Conservation (phyloP, 2,888 invertebrate genomes). For the Diarsia brunnea region DNA sequence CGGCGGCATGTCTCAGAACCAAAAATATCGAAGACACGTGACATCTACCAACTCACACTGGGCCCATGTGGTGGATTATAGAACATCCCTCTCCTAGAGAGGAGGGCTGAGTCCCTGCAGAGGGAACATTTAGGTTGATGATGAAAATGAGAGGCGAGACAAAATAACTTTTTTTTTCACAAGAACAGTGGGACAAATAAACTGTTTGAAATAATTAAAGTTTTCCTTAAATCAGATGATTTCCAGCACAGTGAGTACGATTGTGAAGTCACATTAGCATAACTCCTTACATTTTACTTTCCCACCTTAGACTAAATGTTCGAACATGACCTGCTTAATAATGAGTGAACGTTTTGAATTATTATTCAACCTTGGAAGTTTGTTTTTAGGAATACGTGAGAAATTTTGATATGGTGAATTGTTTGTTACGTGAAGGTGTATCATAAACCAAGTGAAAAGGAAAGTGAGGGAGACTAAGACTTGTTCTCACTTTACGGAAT, state of each 20-base stretch:
- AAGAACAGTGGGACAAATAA: neutral
- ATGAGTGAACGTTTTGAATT: slow-evolving; percentile 67
- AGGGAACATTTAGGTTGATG: too few species aligned
- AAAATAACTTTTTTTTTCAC: too few species aligned
- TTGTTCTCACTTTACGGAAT: too few species aligned
- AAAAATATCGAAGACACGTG: too few species aligned
- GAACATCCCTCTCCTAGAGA: too few species aligned
- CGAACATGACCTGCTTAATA: slow-evolving; percentile 66
- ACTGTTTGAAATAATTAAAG: neutral
- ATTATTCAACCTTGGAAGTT: slow-evolving; percentile 50
- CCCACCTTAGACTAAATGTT: slow-evolving; percentile 66
- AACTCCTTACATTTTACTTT: slow-evolving; percentile 53
- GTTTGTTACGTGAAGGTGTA: neutral
- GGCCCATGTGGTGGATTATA: too few species aligned
- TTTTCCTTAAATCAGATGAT: slow-evolving; percentile 17
- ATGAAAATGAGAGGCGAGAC: too few species aligned
- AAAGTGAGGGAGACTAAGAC: neutral
- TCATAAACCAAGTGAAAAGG: neutral
- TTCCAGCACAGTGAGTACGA: slow-evolving; percentile 62
- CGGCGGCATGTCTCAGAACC: too few species aligned
- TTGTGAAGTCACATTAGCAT: slow-evolving; percentile 65
- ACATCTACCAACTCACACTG: too few species aligned
- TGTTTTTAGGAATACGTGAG: slow-evolving; percentile 26
- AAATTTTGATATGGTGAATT: slow-evolving; percentile 12
- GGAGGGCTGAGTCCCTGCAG: too few species aligned